Percentiles rank a stretch among this genome's conserved stretches.
These are phyloP conservation scores for Poeciliopsis infans DNA, from an alignment of 2,797 vertebrate species.

Conservation along the genomic window DNA sequence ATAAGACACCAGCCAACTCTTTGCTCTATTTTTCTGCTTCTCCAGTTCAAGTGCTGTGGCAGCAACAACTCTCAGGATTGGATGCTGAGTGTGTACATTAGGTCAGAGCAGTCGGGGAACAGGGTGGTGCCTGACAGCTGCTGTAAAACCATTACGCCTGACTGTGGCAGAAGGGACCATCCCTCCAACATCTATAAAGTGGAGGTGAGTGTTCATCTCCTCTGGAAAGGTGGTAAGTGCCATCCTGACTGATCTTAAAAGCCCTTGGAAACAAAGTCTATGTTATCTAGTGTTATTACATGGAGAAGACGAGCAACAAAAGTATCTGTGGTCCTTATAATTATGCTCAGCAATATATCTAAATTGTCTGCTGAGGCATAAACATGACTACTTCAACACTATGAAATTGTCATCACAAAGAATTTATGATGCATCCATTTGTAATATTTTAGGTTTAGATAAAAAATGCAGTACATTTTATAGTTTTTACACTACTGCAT, in stretches of 20 bases:
- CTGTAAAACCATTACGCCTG: slow-evolving; percentile 84
- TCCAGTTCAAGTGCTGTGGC: slow-evolving; percentile 90
- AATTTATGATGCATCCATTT: background rate
- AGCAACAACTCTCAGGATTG: slow-evolving; percentile 87
- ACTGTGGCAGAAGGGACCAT: slow-evolving; percentile 84
- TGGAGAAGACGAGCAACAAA: background rate
- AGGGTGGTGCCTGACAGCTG: slow-evolving; percentile 89
- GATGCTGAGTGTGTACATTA: slow-evolving; percentile 79
- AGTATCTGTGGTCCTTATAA: background rate
- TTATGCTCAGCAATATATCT: no score
- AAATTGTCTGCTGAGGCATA: background rate
- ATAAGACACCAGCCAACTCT: background rate
- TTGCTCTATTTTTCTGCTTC: background rate
- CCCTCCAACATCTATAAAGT: slow-evolving; percentile 93
- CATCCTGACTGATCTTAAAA: background rate
- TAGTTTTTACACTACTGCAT: background rate
- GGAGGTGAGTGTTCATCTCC: slow-evolving; percentile 77
- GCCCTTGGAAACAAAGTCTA: background rate
- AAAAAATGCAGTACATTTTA: background rate
- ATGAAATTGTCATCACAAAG: background rate
- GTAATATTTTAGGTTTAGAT: background rate
- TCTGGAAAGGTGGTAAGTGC: background rate
- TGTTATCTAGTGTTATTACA: background rate
- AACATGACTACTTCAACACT: background rate
- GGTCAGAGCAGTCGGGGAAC: slow-evolving; percentile 58